These are phyloP conservation scores for Acanthoscelides obtectus DNA, from an alignment of 2,888 invertebrate genomes.

Conservation along the genomic window DNA sequence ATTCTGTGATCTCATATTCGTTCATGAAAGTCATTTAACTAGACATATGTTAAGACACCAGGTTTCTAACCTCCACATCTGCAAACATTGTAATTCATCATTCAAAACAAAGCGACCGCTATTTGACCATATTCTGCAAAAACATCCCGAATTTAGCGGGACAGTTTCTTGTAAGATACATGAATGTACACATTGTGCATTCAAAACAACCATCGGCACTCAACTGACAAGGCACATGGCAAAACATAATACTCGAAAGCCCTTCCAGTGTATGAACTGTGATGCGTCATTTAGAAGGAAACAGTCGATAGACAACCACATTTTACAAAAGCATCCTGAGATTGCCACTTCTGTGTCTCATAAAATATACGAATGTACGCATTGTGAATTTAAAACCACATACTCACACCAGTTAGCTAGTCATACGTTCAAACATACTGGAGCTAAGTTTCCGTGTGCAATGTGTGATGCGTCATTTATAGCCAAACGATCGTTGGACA, in stretches of 20 bases:
- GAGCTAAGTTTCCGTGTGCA: background rate
- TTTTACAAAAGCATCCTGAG: background rate
- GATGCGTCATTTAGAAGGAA: background rate
- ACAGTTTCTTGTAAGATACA: background rate
- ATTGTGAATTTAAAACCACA: background rate
- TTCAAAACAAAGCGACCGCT: background rate
- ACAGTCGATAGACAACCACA: background rate
- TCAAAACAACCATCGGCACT: background rate
- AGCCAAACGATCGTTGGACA: background rate
- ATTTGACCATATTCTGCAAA: background rate
- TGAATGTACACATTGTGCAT: background rate
- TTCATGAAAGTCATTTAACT: background rate
- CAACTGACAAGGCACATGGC: background rate
- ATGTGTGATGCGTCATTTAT: background rate
- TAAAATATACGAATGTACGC: background rate
- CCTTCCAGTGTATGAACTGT: background rate
- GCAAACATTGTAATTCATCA: background rate
- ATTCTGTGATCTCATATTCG: background rate
- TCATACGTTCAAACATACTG: background rate
- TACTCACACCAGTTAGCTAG: background rate
- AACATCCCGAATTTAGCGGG: background rate
- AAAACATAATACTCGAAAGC: background rate
- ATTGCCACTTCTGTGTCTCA: background rate
- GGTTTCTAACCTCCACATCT: background rate
- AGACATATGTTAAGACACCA: background rate